Conservation (phyloP, 2,888 invertebrate species). For the Tridacna crocea region DNA sequence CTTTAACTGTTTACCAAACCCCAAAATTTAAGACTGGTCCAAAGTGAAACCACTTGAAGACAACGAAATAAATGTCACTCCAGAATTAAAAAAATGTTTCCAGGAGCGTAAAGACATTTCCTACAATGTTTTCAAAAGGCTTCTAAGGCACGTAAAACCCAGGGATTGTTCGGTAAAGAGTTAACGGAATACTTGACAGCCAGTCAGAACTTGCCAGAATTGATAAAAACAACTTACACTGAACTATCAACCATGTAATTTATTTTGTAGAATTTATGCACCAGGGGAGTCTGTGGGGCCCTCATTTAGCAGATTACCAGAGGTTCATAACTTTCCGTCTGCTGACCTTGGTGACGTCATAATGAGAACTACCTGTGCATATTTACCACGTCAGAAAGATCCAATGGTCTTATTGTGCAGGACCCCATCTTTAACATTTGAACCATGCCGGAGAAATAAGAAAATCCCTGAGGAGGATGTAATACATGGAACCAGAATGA, state of each 20-base stretch:
- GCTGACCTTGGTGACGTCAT: conserved; percentile 66
- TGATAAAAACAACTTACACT: no score
- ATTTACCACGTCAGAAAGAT: conserved; percentile 64
- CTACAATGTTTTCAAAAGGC: no score
- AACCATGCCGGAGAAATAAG: conserved; percentile 30
- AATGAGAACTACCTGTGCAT: conserved; percentile 86
- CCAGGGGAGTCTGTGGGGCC: conserved; percentile 88
- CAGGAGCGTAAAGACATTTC: no score
- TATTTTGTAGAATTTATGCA: conserved; percentile 86
- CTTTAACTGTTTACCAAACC: no score
- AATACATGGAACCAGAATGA: conserved; percentile 7
- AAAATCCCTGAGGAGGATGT: conserved; percentile 15
- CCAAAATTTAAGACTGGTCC: no score
- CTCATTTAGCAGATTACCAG: conserved; percentile 84
- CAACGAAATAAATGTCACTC: no score
- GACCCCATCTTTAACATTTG: conserved; percentile 36
- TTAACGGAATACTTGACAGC: no score
- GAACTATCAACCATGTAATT: not conserved
- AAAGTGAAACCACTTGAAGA: no score
- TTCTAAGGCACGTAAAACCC: no score
- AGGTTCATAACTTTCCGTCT: conserved; percentile 79
- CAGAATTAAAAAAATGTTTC: no score
- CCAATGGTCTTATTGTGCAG: conserved; percentile 61
- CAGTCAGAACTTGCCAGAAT: no score
- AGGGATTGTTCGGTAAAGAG: no score